Percentiles rank a stretch among this genome's conserved stretches.
Conservation (phyloP, 2,113 vertebrate species). For the Acrocephalus arundinaceus region DNA sequence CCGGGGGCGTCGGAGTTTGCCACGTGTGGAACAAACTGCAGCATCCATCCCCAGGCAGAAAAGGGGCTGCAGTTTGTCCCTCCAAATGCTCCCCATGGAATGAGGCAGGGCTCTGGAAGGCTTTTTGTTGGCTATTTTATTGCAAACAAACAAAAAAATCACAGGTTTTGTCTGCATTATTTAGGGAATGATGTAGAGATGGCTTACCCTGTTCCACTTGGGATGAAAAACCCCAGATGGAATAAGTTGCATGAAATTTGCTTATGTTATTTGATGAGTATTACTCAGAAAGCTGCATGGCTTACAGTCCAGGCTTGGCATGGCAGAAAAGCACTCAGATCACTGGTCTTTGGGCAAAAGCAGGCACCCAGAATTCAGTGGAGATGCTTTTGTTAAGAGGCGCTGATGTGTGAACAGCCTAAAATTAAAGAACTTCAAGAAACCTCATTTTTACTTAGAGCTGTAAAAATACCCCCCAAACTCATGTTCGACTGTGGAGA, state of each 20-base stretch:
- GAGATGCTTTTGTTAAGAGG: not conserved
- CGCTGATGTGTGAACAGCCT: not conserved
- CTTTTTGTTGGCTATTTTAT: not conserved
- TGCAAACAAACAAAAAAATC: not conserved
- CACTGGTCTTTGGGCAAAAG: not conserved
- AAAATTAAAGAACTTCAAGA: not conserved
- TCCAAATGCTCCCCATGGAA: not conserved
- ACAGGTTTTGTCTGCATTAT: not conserved
- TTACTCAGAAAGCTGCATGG: not conserved
- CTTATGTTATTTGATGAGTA: not conserved
- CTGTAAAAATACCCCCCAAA: not conserved
- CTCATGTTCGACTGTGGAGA: not conserved
- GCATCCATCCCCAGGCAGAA: not conserved
- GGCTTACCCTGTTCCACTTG: not conserved
- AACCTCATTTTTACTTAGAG: not conserved
- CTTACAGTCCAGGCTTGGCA: not conserved
- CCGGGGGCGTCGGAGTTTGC: not conserved
- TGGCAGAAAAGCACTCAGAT: not conserved
- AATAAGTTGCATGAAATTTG: not conserved
- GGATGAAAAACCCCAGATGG: not conserved
- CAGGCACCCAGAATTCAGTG: not conserved
- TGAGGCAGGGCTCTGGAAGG: not conserved
- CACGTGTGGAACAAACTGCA: not conserved
- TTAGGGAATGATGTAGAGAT: not conserved
- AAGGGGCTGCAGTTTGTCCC: not conserved